Conservation (phyloP, 2,888 invertebrate species). For the Hedya salicella region DNA sequence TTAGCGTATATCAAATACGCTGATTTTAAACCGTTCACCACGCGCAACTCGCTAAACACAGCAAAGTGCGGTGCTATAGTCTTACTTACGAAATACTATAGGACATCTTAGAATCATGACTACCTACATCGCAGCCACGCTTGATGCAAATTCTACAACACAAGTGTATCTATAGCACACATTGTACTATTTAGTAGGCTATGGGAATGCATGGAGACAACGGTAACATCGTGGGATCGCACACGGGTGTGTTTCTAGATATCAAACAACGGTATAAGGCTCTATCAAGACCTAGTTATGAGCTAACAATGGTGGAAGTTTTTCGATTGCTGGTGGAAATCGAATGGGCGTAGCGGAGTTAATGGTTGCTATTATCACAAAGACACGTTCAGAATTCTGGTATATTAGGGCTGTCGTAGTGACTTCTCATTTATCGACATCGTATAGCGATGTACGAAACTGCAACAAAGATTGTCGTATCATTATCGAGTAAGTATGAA, state of each 20-base stretch:
- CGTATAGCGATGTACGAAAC: no score
- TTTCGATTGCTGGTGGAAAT: constrained; percentile 34
- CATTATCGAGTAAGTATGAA: no score
- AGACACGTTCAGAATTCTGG: no score
- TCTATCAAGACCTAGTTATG: constrained; percentile 42
- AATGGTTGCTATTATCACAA: constrained; percentile 4
- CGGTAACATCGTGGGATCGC: constrained; percentile 44
- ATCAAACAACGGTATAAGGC: constrained; percentile 40
- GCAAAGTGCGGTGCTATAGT: no score
- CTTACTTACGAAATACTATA: no score
- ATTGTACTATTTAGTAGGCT: constrained; percentile 45
- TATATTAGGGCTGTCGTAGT: no score
- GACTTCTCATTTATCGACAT: no score
- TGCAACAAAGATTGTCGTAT: no score
- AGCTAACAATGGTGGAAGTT: constrained; percentile 40
- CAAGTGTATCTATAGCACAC: constrained; percentile 25
- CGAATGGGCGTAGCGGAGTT: constrained; percentile 11
- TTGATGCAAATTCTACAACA: constrained; percentile 27
- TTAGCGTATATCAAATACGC: no score
- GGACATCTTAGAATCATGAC: constrained; percentile 14
- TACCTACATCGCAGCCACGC: constrained; percentile 2
- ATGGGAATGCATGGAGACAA: constrained; percentile 45
- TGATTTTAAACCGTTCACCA: no score
- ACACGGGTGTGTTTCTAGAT: constrained; percentile 42
- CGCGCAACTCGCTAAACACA: no score